A percentile compares a stretch with the other conserved stretches of the same genome.
Conservation (phyloP, 2,888 invertebrate species). For the Drosophila robusta region DNA sequence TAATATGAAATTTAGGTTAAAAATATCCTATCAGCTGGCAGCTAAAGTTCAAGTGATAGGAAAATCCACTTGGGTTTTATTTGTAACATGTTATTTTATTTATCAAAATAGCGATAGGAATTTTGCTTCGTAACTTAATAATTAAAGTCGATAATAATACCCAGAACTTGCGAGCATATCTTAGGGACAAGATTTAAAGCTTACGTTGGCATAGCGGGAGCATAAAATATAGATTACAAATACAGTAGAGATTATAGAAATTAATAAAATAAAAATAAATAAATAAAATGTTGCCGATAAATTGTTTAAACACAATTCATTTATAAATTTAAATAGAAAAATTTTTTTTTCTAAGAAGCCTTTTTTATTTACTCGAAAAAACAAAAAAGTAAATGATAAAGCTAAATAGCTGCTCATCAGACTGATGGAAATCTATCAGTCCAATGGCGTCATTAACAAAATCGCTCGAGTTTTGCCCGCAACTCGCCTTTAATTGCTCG, state of each 20-base stretch:
- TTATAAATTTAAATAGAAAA: no score
- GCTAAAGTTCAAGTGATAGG: slow-evolving; percentile 29
- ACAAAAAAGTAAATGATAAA: background rate
- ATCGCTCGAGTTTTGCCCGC: slow-evolving; percentile 23
- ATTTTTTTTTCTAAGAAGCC: no score
- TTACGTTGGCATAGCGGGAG: no score
- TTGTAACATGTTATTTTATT: slow-evolving; percentile 7
- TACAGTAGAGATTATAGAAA: background rate
- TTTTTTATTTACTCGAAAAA: background rate
- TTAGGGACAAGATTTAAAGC: background rate
- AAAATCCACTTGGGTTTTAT: slow-evolving; percentile 8
- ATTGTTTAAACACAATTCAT: background rate
- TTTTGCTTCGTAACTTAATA: background rate
- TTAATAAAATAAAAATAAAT: background rate
- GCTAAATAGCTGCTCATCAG: background rate
- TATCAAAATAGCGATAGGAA: slow-evolving; percentile 9
- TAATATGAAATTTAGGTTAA: slow-evolving; percentile 1
- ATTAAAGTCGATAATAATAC: slow-evolving; percentile 7
- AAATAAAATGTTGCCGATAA: background rate
- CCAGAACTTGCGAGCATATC: background rate
- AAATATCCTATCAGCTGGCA: slow-evolving; percentile 29
- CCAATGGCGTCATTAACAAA: slow-evolving; percentile 33
- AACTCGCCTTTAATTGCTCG: slow-evolving; percentile 44
- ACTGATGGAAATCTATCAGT: background rate
- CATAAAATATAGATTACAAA: background rate